A percentile compares a stretch with the other conserved stretches of the same genome.
phyloP scores from a whole-genome alignment of 2,888 invertebrate species.

The Monoplex corrugatus region DNA sequence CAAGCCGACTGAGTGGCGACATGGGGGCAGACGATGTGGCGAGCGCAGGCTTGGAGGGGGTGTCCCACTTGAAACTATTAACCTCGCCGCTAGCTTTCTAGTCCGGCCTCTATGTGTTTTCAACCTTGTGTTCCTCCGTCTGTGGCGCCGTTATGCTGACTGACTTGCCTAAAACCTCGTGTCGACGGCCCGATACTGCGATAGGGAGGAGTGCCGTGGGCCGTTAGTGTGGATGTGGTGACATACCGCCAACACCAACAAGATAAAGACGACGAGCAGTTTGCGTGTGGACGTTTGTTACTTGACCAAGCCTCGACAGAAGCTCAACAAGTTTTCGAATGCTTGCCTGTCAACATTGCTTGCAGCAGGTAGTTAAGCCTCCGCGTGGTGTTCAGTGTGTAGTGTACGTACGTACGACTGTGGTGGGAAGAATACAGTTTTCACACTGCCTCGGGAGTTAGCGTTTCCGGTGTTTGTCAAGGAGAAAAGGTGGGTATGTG shows the following conservation, averaged over 20 bases:
- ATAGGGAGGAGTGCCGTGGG: background rate
- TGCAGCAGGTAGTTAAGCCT: conserved; percentile 42
- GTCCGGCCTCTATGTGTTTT: conserved; percentile 11
- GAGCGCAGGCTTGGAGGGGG: conserved; percentile 39
- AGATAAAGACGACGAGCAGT: background rate
- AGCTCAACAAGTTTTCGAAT: conserved; percentile 41
- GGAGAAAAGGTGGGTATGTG: too few relatives aligned
- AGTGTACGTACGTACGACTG: background rate
- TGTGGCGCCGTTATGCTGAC: conserved; percentile 33
- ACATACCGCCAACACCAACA: background rate
- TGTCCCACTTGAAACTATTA: conserved; percentile 44
- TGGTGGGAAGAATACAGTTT: background rate
- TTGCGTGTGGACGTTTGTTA: conserved; percentile 3
- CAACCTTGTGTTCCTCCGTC: background rate
- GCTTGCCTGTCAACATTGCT: background rate
- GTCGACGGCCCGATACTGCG: background rate
- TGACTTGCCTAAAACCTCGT: conserved; percentile 6
- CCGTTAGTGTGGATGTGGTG: background rate
- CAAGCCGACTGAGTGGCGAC: conserved; percentile 51
- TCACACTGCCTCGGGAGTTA: background rate
- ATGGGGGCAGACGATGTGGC: conserved; percentile 46
- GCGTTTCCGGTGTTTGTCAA: too few relatives aligned
- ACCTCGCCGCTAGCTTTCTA: conserved; percentile 42
- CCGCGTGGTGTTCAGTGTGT: conserved; percentile 9
- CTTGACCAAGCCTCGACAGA: background rate